A percentile compares a stretch with the other conserved stretches of the same genome.
phyloP scores from a whole-genome alignment of 1,140 invertebrate species.

The Amphibalanus amphitrite region DNA sequence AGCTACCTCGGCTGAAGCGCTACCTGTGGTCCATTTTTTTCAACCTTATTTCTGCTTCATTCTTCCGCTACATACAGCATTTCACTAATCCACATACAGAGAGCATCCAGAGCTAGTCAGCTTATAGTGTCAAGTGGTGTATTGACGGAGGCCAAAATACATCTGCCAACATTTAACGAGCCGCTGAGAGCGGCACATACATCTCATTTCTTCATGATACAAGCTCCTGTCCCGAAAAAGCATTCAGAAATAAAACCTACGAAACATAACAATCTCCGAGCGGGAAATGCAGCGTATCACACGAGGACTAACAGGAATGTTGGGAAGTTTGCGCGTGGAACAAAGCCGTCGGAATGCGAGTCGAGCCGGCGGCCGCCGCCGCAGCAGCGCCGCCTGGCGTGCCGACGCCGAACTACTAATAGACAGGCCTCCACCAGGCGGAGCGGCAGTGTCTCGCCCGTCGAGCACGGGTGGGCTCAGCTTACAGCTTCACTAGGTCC shows the following conservation, averaged over 20 bases:
- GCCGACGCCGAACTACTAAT: background rate
- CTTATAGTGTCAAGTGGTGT: background rate
- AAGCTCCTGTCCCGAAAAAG: background rate
- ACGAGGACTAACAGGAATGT: background rate
- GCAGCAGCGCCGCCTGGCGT: background rate
- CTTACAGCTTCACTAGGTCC: constrained; percentile 20
- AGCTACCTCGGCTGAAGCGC: too few relatives aligned
- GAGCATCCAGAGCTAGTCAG: too few relatives aligned
- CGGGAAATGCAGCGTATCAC: background rate
- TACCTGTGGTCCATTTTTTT: too few relatives aligned
- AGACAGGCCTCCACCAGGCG: background rate
- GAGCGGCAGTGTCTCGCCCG: too few relatives aligned
- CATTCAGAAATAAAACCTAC: background rate
- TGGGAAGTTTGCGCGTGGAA: background rate
- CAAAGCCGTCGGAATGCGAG: background rate
- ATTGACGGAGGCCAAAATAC: background rate
- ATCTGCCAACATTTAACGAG: background rate
- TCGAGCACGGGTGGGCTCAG: background rate
- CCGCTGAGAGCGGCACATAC: background rate
- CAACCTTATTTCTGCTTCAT: too few relatives aligned
- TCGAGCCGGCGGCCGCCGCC: background rate
- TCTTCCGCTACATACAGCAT: too few relatives aligned
- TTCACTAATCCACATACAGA: too few relatives aligned
- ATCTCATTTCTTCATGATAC: background rate
- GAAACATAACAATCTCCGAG: background rate